Conservation (phyloP, 2,797 vertebrate genomes). For the Agapornis canus region DNA sequence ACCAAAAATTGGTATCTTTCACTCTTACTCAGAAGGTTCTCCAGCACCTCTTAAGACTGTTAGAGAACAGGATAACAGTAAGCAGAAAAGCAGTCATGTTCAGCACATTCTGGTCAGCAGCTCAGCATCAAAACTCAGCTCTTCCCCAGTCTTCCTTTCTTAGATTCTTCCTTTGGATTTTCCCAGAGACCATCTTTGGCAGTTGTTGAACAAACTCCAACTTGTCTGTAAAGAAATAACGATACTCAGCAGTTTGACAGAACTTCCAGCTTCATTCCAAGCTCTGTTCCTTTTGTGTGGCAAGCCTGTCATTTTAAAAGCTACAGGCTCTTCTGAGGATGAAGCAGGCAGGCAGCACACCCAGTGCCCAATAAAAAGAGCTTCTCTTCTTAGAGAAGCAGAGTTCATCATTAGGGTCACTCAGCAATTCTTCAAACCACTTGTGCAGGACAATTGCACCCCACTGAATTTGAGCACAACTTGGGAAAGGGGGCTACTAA, state of each 20-base stretch:
- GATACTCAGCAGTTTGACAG: neutral
- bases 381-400: neutral
- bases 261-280: neutral
- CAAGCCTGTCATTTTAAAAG: neutral
- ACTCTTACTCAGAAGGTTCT: neutral
- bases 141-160: neutral
- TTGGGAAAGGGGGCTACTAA: neutral
- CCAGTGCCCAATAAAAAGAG: neutral
- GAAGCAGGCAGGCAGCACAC: neutral
- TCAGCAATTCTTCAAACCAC: neutral
- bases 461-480: neutral
- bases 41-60: neutral
- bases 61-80: neutral
- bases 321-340: rapidly evolving
- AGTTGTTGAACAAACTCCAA: neutral
- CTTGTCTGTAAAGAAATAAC: neutral
- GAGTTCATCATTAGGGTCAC: neutral
- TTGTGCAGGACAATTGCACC: rapidly evolving
- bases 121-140: neutral
- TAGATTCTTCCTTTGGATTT: neutral
- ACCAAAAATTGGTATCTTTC: neutral
- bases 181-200: neutral
- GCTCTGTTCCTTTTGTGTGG: neutral
- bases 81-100: neutral
- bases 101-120: neutral